phyloP scores from a whole-genome alignment of 2,888 invertebrate genomes.

The Pollenia angustigena region DNA sequence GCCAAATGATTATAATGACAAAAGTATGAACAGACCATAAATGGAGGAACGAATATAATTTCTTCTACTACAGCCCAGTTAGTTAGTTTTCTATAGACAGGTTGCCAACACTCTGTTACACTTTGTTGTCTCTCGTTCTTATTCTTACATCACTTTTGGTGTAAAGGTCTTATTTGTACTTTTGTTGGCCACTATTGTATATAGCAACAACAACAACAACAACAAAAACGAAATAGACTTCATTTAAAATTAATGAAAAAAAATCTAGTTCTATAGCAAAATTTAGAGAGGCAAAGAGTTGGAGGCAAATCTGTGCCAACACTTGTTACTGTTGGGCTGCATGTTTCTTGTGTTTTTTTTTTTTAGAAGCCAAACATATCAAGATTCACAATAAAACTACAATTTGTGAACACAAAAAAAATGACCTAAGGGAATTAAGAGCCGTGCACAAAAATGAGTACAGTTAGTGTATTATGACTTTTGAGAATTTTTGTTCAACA shows the following conservation, averaged over 20 bases:
- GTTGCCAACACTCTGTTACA: conserved; percentile 37
- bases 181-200: conserved; percentile 32
- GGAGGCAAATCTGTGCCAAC: conserved; percentile 57
- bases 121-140: background rate
- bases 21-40: conserved; percentile 30
- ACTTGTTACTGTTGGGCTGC: conserved; percentile 59
- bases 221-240: conserved; percentile 61
- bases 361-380: conserved; percentile 26
- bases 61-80: conserved; percentile 17
- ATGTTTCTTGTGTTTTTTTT: background rate
- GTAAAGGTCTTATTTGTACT: conserved; percentile 52
- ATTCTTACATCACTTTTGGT: background rate
- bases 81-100: conserved; percentile 25
- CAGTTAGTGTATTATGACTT: background rate
- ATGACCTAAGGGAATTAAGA: conserved; percentile 28
- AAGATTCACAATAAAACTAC: conserved; percentile 46
- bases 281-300: background rate
- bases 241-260: conserved; percentile 77
- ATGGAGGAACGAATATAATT: conserved; percentile 31
- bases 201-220: conserved; percentile 14
- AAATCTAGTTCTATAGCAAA: conserved; percentile 63
- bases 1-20: conserved; percentile 60
- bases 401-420: conserved; percentile 18
- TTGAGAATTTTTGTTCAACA: background rate
- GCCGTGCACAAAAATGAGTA: conserved; percentile 8